Evolutionary conservation across 2,797 vertebrate genomes (phyloP).

Genomic region (Paramormyrops hopkinsi): DNA sequence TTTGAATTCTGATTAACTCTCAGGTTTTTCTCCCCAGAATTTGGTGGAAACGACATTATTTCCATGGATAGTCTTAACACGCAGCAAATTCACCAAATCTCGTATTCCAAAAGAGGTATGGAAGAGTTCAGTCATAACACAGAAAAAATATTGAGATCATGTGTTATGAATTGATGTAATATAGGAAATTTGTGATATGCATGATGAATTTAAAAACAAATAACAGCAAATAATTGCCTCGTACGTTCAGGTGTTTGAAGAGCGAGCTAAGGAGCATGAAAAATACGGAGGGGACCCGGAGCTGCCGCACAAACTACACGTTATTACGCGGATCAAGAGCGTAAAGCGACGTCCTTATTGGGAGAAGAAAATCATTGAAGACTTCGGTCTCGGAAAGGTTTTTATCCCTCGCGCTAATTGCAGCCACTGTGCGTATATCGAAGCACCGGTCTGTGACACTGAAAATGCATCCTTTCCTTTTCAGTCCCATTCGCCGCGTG

Average conservation of each 20-base stretch:
- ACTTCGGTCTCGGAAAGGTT: constrained; percentile 66
- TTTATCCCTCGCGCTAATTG: neutral
- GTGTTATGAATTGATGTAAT: neutral
- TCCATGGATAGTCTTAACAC: constrained; percentile 12
- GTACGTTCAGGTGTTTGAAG: constrained; percentile 57
- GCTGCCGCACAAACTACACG: constrained; percentile 65
- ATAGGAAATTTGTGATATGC: neutral
- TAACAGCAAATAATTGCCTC: neutral
- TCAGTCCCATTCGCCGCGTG: constrained; percentile 57
- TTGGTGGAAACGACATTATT: neutral
- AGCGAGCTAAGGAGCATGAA: constrained; percentile 61
- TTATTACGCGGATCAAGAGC: constrained; percentile 64
- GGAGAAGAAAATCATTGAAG: constrained; percentile 62
- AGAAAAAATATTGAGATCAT: neutral
- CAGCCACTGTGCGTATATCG: neutral
- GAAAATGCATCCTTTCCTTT: neutral
- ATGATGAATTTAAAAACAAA: neutral
- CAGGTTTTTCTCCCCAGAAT: neutral
- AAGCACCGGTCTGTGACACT: neutral
- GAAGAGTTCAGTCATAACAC: neutral
- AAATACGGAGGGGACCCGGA: constrained; percentile 69
- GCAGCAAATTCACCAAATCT: constrained; percentile 29
- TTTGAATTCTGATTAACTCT: neutral
- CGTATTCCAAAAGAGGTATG: constrained; percentile 28
- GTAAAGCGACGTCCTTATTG: constrained; percentile 61